Conservation (phyloP, 2,113 vertebrate species). For the Periophthalmodon schlosseri region DNA sequence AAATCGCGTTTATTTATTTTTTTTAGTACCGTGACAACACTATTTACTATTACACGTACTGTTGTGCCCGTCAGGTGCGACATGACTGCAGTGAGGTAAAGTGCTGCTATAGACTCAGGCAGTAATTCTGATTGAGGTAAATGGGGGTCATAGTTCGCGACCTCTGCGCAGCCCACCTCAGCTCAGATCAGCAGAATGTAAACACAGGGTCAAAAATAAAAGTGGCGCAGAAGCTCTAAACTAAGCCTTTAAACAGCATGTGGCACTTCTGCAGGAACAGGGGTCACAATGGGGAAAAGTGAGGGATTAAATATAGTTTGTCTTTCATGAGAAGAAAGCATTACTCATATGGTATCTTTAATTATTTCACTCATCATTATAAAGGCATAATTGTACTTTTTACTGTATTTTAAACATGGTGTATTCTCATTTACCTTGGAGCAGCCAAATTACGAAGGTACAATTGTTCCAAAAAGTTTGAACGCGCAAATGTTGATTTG, state of each 20-base stretch:
- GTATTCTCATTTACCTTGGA: no score
- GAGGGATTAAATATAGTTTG: neutral
- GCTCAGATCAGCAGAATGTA: neutral
- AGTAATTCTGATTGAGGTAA: constrained; percentile 1
- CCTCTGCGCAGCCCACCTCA: constrained; percentile 2
- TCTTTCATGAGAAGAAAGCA: no score
- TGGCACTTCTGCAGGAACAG: neutral
- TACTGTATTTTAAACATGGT: no score
- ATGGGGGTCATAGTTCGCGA: neutral
- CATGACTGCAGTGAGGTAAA: neutral
- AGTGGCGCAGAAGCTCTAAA: neutral
- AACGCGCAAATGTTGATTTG: no score
- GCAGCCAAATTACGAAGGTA: no score
- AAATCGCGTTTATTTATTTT: no score
- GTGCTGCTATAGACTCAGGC: neutral
- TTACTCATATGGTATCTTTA: no score
- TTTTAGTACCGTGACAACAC: no score
- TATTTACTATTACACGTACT: neutral
- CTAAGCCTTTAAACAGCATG: neutral
- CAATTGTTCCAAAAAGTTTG: no score
- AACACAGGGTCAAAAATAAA: constrained; percentile 17
- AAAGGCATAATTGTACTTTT: no score
- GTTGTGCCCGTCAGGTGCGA: neutral
- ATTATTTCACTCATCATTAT: no score
- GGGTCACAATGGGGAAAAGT: neutral